These are phyloP conservation scores for Dinoponera quadriceps DNA, from an alignment of 1,140 invertebrate genomes.

Conservation along the genomic window DNA sequence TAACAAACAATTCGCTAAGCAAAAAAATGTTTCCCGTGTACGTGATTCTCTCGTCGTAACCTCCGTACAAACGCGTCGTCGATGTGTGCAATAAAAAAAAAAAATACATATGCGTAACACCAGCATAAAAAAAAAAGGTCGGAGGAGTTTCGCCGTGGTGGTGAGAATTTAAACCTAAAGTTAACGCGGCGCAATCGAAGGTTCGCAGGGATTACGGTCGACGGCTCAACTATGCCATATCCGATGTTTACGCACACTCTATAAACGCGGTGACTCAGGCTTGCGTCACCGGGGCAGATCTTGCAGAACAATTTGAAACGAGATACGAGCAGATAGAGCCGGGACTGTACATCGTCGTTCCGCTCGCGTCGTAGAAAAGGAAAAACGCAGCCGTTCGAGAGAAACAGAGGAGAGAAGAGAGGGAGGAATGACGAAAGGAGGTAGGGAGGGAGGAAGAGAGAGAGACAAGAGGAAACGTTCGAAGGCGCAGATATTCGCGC, in stretches of 20 bases:
- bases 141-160: neutral
- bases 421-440: no score
- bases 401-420: no score
- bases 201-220: slow-evolving; percentile 3
- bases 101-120: neutral
- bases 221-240: slow-evolving; percentile 5
- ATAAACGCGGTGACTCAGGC: slow-evolving; percentile 15
- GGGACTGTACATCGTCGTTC: neutral
- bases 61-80: no score
- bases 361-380: no score
- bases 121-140: neutral
- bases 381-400: no score
- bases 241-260: neutral
- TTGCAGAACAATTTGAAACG: slow-evolving; percentile 9
- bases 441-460: no score
- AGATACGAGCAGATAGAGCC: neutral
- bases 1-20: no score
- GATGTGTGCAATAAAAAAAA: no score
- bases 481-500: no score
- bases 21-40: no score
- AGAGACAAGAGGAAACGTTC: no score
- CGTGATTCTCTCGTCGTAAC: no score
- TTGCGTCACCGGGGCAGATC: slow-evolving; percentile 21
- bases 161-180: neutral
- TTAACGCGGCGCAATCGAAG: neutral